Evolutionary conservation across 1,140 invertebrate species (phyloP), one percentile per base, ranked within the genome.

Genomic region (Lepeophtheirus salmonis): DNA sequence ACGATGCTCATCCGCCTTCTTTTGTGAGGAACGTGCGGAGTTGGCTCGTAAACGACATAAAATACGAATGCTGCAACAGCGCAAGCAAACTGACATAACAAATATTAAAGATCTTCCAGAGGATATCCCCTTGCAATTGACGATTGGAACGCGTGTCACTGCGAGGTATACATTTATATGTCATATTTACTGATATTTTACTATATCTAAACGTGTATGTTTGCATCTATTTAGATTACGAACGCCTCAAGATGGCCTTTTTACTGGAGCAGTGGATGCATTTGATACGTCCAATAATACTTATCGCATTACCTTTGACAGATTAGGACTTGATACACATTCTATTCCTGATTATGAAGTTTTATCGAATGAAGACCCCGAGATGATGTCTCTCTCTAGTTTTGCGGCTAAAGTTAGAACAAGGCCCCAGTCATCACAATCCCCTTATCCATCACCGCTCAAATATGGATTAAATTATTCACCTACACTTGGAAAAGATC

Each of bases 341-440:
- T 94, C 91, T 58, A 86, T 97, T 59, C 89, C 89, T 16, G 92
- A 97, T 75, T 94, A 83, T 75, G 91, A 96, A 81, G 90, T 97
- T 20, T 49, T 64, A 18, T 63, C 48, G 20, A 53, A 48, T 61
- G 56, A 63, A 61, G 49, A 12, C 48, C 82, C 86, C 26, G 89
- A 95, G 70, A 92, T 88, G 25, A 83, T 96, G 67, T 83, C 85
- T 53, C 74, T 94, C 23, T 80, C 83, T 26, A 86, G 82, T 60
- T 89, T 92, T 69, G 80, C 84, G 58, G 78, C n/a, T 83, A 65
- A 84, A 84, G 70, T 85, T 85, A 65, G 77, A 86, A 64, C 83
- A 85, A 6, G 75, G 81, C 20, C 65, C 67, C 54, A 74, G 25
- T 75, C 76, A 13, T 69, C 74, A 6, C 77, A 77, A 64, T 66